Base-by-base conservation (phyloP, 2,797 vertebrate species). In the Eleutherodactylus coqui region DNA sequence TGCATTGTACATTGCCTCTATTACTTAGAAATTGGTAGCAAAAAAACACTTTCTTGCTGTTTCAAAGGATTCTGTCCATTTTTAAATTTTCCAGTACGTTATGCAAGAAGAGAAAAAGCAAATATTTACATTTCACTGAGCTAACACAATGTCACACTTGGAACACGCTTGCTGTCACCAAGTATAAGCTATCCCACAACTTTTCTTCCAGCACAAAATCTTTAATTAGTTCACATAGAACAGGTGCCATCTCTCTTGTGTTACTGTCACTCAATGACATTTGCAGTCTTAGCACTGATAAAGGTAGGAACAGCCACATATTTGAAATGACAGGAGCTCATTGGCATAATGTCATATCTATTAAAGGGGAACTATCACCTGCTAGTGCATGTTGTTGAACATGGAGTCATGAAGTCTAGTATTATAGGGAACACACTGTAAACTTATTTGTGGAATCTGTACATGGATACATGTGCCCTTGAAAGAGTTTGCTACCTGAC, bases 201-300 rank as follows among this genome's bases (percentile, higher is more conserved):
- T 78, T 79, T 82, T 79, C 79, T 86, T 87, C 75, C 86, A 87
- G 47, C 76, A 84, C 47, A 72, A 87, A 83, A 79, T 87, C 86
- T 87, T 87, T 87, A 84, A 87, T 87, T 87, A 87, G 86, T 87
- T 32, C 86, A 80, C 69, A n/a, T 87, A 80, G 64, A 84, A 84
- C 86, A 87, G 86, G 86, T 87, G 86, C 53, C 51, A 80, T 45
- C 67, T 84, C 82, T 84, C 86, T 87, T 75, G 69, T 87, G 86
- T 87, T 84, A 80, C 86, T 84, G 86, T 84, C 86, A 87, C 82
- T 84, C 86, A 87, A 75, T 75, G 86, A 73, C 82, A 87, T 87
- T 75, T 84, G 86, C 86, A 84, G 67, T 29, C 67, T 45, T 24
- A 64, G 82, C 67, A 82, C 79, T 53, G 64, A 83, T 73, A 80